Percentiles rank a stretch among this genome's conserved stretches.
Conservation (phyloP, 2,888 invertebrate species). For the Unio pictorum region DNA sequence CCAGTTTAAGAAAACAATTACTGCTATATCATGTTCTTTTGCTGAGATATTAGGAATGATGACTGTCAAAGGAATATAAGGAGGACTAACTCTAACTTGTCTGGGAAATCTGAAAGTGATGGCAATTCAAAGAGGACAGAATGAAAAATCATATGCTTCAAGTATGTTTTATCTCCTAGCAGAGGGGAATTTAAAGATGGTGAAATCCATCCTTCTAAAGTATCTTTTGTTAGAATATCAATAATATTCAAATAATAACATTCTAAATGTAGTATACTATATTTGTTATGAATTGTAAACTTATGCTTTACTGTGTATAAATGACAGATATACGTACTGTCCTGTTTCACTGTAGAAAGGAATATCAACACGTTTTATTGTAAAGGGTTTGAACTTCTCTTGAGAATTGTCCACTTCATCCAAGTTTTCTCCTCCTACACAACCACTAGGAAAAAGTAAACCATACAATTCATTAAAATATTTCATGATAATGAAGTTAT, state of each 20-base stretch:
- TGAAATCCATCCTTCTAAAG: background rate
- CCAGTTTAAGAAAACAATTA: background rate
- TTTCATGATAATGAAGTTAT: too few species aligned
- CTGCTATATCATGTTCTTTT: background rate
- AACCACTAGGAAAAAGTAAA: constrained; percentile 50
- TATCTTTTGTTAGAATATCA: background rate
- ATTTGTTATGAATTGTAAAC: background rate
- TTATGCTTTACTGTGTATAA: background rate
- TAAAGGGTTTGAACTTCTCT: constrained; percentile 57
- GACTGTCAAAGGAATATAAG: too few species aligned
- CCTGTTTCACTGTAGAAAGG: constrained; percentile 63
- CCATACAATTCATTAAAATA: background rate
- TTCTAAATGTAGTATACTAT: background rate
- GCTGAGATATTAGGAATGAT: too few species aligned
- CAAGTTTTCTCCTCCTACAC: constrained; percentile 61
- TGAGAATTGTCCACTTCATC: constrained; percentile 65
- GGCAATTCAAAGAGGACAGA: too few species aligned
- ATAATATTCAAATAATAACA: background rate
- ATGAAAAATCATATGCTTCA: too few species aligned
- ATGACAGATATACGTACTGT: constrained; percentile 56
- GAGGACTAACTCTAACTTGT: too few species aligned
- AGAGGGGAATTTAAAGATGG: background rate
- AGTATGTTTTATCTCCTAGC: too few species aligned
- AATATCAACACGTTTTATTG: constrained; percentile 59
- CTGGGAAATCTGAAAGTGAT: too few species aligned